These are phyloP conservation scores for Ophthalmolycus amberensis DNA, from an alignment of 2,113 vertebrate species.

Conservation along the genomic window DNA sequence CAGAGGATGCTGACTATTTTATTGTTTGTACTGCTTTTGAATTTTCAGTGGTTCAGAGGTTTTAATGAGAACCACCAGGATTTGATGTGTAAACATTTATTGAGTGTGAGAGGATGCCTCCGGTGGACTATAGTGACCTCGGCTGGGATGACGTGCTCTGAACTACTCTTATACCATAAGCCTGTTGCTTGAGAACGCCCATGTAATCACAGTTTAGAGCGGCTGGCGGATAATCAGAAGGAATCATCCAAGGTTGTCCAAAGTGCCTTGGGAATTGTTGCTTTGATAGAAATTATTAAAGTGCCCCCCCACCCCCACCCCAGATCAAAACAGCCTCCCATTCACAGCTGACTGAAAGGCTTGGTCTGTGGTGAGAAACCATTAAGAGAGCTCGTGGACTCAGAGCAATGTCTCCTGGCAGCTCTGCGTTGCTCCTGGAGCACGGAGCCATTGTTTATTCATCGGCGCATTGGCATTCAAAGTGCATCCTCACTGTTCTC, in stretches of 20 bases:
- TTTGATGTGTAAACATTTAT: slow-evolving; percentile 2
- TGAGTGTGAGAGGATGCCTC: background rate
- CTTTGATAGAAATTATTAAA: slow-evolving; percentile 78
- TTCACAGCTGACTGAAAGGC: slow-evolving; percentile 77
- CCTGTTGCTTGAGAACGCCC: slow-evolving; percentile 22
- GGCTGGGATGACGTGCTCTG: slow-evolving; percentile 4
- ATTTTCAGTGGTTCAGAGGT: background rate
- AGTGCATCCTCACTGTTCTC: slow-evolving; percentile 77
- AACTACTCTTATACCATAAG: slow-evolving; percentile 29
- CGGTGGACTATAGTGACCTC: background rate
- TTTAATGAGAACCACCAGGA: background rate
- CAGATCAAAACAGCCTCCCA: slow-evolving; percentile 72
- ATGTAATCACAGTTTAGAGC: slow-evolving; percentile 39
- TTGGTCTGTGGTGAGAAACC: slow-evolving; percentile 74
- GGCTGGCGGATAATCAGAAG: slow-evolving; percentile 59
- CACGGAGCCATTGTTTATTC: slow-evolving; percentile 83
- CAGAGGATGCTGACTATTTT: slow-evolving; percentile 19
- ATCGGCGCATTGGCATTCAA: slow-evolving; percentile 82
- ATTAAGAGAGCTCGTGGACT: slow-evolving; percentile 73
- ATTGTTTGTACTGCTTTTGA: slow-evolving; percentile 15
- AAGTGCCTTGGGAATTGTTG: slow-evolving; percentile 59
- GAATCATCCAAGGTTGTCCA: slow-evolving; percentile 65
- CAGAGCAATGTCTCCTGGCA: slow-evolving; percentile 78
- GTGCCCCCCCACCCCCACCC: slow-evolving; percentile 31
- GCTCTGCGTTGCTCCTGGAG: slow-evolving; percentile 75